A percentile compares a stretch with the other conserved stretches of the same genome.
Conservation (phyloP, 1,140 invertebrate genomes). For the Calliopsis andreniformis region DNA sequence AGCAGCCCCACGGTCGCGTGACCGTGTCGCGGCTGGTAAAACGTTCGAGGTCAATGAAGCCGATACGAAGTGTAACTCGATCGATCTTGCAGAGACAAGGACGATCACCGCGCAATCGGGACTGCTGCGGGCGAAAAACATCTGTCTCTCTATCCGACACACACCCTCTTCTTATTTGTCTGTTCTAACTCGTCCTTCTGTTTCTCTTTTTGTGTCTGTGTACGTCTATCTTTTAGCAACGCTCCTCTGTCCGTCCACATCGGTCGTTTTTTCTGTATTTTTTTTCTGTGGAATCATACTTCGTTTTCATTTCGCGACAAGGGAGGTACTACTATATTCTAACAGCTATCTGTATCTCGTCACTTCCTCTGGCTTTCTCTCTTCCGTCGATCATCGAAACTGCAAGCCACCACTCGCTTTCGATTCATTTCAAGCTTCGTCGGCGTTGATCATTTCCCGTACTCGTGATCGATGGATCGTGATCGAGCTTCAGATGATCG, state of each 20-base stretch:
- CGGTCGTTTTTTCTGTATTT: neutral
- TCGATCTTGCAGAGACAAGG: slow-evolving; percentile 1
- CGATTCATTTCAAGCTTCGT: slow-evolving; percentile 3
- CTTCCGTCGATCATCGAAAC: neutral
- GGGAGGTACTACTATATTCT: neutral
- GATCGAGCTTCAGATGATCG: neutral
- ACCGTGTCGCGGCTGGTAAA: slow-evolving; percentile 46
- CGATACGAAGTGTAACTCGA: neutral
- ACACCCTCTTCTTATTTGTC: slow-evolving; percentile 12
- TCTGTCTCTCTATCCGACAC: slow-evolving; percentile 25
- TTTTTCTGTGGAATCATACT: neutral
- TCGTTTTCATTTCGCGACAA: neutral
- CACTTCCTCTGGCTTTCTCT: neutral
- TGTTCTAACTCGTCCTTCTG: slow-evolving; percentile 32
- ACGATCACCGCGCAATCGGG: slow-evolving; percentile 67
- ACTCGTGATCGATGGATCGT: neutral
- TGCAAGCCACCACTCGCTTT: neutral
- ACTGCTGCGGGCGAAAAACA: slow-evolving; percentile 64
- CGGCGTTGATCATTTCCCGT: neutral
- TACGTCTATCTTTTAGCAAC: neutral
- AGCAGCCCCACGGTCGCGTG: slow-evolving; percentile 40
- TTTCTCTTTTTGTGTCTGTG: neutral
- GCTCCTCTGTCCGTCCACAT: neutral
- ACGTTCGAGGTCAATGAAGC: slow-evolving; percentile 51
- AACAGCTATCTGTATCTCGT: neutral